phyloP scores from a whole-genome alignment of 2,113 vertebrate species.

The Ptychochromis oligacanthus region DNA sequence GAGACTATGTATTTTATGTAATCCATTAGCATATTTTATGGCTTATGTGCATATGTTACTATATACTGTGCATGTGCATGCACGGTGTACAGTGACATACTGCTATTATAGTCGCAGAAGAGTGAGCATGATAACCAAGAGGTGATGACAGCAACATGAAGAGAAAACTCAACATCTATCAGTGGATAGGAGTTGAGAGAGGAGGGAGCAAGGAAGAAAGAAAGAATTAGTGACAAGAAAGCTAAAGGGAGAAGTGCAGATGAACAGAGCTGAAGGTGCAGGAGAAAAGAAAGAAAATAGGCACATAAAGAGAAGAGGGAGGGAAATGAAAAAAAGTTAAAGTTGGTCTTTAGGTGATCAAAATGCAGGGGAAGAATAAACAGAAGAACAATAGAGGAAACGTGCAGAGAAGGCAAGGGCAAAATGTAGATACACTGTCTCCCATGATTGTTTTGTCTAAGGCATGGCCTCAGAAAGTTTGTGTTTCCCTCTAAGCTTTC shows the following conservation, averaged over 20 bases:
- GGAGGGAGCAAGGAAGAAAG: background rate
- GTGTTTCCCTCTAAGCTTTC: slow-evolving; percentile 23
- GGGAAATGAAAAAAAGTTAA: slow-evolving; percentile 1
- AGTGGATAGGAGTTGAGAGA: slow-evolving; percentile 44
- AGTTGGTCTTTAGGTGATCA: background rate
- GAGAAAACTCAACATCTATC: slow-evolving; percentile 56
- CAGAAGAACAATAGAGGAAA: background rate
- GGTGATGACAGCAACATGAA: slow-evolving; percentile 51
- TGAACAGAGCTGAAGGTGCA: background rate
- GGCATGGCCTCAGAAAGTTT: slow-evolving; percentile 7
- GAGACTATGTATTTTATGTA: background rate
- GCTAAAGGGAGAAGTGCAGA: background rate
- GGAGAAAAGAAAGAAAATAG: background rate
- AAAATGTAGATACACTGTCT: slow-evolving; percentile 8
- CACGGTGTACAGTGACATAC: background rate
- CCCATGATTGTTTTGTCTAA: background rate
- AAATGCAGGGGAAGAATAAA: background rate
- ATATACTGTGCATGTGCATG: background rate
- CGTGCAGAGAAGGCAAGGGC: background rate
- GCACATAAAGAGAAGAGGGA: background rate
- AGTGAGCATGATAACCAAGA: slow-evolving; percentile 28
- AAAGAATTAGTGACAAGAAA: slow-evolving; percentile 18
- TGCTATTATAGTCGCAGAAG: slow-evolving; percentile 26
- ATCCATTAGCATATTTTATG: background rate
- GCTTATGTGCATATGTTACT: background rate